These are phyloP conservation scores for Mustela lutreola DNA, from an alignment of 2,113 vertebrate species.

Conservation along the genomic window DNA sequence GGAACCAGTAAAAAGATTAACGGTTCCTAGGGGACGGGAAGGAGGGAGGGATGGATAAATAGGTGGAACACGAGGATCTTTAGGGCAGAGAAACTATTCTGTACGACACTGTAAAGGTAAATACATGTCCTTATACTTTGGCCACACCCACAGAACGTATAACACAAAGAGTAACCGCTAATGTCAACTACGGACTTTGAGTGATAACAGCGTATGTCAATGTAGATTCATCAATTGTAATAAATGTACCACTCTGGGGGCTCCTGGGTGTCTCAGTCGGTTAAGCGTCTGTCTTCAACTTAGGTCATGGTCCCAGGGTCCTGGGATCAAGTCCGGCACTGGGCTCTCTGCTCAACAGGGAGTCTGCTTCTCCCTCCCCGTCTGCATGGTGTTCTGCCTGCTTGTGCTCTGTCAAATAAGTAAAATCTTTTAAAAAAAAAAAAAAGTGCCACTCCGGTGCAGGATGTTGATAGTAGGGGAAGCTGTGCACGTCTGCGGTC, in stretches of 20 bases:
- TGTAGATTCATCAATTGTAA: conserved; percentile 1
- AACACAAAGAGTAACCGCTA: not conserved
- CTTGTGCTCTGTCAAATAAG: too few species aligned
- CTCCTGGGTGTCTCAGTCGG: too few species aligned
- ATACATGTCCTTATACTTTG: not conserved
- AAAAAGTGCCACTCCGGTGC: not conserved
- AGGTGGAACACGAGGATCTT: not conserved
- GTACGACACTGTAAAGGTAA: not conserved
- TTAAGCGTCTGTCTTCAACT: too few species aligned
- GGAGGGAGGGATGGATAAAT: not conserved
- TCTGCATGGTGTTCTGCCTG: too few species aligned
- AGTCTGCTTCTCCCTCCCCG: too few species aligned
- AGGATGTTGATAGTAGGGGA: not conserved
- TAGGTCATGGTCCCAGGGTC: too few species aligned
- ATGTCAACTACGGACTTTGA: not conserved
- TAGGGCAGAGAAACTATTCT: not conserved
- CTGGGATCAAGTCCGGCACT: too few species aligned
- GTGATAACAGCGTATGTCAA: not conserved
- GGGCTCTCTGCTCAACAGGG: too few species aligned
- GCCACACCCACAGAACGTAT: not conserved
- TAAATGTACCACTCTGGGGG: not conserved
- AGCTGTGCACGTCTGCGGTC: not conserved
- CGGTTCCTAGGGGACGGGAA: not conserved
- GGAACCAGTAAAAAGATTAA: not conserved
- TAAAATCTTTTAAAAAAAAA: too few species aligned